Base-by-base conservation (phyloP, 2,888 invertebrate genomes). In the Mesoligia furuncula region DNA sequence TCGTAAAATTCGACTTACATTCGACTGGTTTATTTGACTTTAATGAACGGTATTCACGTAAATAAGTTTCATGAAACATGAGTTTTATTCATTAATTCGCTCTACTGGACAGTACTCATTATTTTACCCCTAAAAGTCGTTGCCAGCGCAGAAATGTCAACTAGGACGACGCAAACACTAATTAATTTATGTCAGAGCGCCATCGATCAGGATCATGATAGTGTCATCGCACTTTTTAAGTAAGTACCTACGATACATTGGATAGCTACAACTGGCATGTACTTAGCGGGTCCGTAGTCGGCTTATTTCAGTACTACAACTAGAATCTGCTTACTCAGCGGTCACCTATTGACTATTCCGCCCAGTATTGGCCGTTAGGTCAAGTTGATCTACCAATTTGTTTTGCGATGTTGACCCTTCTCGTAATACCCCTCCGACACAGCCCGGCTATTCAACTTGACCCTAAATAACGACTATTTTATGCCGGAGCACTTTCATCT, bases 341-440 rank as follows among this genome's bases (percentile, higher is more conserved):
- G 61, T 69, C 24, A 61, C 17, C 75, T 81, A 78, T 86, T 81
- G 77, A 69, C 77, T 73, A 67, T 80, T 66, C 77, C 64, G 57
- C 27, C 69, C 75, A 81, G 79, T 87, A 83, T 84, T 86, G 75
- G 71, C 64, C 59, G 64, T 76, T 68, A 74, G 77, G 83, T 80
- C 82, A 75, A 79, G 72, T 80, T 75, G 51, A 24, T 80, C 72
- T 57, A 72, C 51, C 65, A 72, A 85, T 87, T 84, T 80, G 73
- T 77, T 77, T 75, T 80, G 72, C 74, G 61, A 78, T 79, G 77
- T 86, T 82, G 78, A 80, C 81, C 76, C 69, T 77, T 73, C 75
- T 70, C 39, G 42, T 69, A 84, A 61, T 72, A 68, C 64, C 70
- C 68, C 17, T 57, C 54, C 36, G 59, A 77, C 69, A 67, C 75